Conservation (phyloP, 2,797 vertebrate genomes). For the Sebastes nivosus region DNA sequence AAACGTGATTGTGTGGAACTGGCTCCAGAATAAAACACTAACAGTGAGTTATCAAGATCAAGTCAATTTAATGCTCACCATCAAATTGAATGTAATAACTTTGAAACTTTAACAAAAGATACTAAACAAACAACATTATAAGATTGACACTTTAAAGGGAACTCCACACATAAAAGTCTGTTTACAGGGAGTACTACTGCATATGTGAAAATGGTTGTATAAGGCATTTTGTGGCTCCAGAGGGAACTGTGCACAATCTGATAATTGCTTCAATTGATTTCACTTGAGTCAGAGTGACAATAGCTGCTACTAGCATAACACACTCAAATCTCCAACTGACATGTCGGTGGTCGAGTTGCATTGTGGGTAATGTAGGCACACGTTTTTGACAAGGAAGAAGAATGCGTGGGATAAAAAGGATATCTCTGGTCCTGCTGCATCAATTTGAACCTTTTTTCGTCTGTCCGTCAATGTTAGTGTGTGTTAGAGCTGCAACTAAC, state of each 20-base stretch:
- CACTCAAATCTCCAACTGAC: background rate
- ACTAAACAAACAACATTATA: background rate
- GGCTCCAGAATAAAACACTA: constrained; percentile 70
- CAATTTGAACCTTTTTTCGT: background rate
- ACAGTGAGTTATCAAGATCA: constrained; percentile 50
- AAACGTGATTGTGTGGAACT: constrained; percentile 79
- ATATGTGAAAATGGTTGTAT: background rate
- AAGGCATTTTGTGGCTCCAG: background rate
- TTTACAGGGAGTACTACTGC: background rate
- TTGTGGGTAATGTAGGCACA: background rate
- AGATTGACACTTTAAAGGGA: background rate
- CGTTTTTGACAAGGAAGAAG: background rate
- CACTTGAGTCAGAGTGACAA: too few species aligned
- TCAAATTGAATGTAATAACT: background rate
- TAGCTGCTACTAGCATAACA: background rate
- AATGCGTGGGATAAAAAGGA: background rate
- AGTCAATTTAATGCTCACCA: background rate
- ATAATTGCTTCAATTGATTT: too few species aligned
- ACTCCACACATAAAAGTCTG: background rate
- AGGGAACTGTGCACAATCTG: background rate
- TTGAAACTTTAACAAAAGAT: background rate
- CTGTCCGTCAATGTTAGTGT: background rate
- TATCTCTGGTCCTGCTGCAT: background rate
- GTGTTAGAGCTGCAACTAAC: background rate
- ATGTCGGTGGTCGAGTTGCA: background rate